phyloP scores from a whole-genome alignment of 2,113 vertebrate genomes.

The Forbesichthys papilliferus region DNA sequence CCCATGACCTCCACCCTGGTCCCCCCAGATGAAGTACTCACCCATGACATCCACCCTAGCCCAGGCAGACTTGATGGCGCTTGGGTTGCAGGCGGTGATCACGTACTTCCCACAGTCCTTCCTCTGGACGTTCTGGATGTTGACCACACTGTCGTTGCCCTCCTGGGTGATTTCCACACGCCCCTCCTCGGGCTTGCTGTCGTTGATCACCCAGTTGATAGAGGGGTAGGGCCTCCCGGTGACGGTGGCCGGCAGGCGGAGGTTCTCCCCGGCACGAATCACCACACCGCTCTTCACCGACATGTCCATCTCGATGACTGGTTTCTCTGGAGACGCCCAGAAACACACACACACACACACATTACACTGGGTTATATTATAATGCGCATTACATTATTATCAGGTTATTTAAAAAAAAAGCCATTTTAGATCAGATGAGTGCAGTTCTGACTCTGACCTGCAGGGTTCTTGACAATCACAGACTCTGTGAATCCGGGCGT shows the following conservation, averaged over 20 bases:
- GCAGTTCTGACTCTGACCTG: constrained; percentile 77
- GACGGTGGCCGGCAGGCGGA: constrained; percentile 87
- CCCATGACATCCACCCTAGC: constrained; percentile 90
- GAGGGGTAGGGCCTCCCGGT: constrained; percentile 89
- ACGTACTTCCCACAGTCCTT: constrained; percentile 91
- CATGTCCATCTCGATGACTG: constrained; percentile 88
- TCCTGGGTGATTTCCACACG: constrained; percentile 83
- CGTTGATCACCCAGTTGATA: constrained; percentile 86
- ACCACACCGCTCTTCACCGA: constrained; percentile 84
- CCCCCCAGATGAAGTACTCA: constrained; percentile 64
- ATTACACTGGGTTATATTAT: background rate
- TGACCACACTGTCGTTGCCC: constrained; percentile 84
- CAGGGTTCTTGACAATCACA: constrained; percentile 88
- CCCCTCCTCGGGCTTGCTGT: constrained; percentile 86
- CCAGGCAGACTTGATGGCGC: constrained; percentile 86
- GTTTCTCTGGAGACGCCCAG: constrained; percentile 79
- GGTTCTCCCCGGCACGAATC: constrained; percentile 88
- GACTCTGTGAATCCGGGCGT: constrained; percentile 89
- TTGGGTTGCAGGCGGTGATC: constrained; percentile 90
- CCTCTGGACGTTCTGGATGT: constrained; percentile 83
- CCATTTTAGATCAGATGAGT: background rate
- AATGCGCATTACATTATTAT: no score
- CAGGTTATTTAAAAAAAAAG: no score
- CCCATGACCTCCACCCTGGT: no score
- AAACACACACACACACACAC: constrained; percentile 2